phyloP scores from a whole-genome alignment of 2,797 vertebrate species.

The Pelochelys cantorii region DNA sequence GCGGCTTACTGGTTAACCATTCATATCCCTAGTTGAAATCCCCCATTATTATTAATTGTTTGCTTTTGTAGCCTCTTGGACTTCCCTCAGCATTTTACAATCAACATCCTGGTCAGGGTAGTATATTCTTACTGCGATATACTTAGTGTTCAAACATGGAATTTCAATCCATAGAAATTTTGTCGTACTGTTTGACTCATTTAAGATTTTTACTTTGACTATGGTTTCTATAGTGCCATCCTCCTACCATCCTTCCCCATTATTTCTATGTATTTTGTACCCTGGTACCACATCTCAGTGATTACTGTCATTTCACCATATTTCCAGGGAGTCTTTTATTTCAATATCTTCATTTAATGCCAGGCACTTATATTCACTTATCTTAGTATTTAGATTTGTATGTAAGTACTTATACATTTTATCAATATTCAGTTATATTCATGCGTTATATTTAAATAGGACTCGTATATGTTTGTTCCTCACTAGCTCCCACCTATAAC shows the following conservation, averaged over 20 bases:
- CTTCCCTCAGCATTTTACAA: background rate
- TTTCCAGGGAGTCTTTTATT: background rate
- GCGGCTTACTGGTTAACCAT: no score
- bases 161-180: no score
- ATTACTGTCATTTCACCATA: background rate
- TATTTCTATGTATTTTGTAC: background rate
- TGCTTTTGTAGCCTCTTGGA: background rate
- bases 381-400: background rate
- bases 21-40: no score
- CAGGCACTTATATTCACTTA: background rate
- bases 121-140: background rate
- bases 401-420: background rate
- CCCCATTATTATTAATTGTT: background rate
- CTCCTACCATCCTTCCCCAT: background rate
- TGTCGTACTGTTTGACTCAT: background rate
- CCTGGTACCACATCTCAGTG: background rate
- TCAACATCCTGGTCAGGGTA: background rate
- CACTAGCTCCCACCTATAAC: no score
- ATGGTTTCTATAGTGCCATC: background rate
- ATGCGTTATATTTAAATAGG: no score
- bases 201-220: background rate
- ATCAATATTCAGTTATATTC: no score
- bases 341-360: background rate
- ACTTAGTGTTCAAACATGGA: no score
- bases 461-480: no score